phyloP scores from a whole-genome alignment of 2,888 invertebrate species.

The Cerastis leucographa region DNA sequence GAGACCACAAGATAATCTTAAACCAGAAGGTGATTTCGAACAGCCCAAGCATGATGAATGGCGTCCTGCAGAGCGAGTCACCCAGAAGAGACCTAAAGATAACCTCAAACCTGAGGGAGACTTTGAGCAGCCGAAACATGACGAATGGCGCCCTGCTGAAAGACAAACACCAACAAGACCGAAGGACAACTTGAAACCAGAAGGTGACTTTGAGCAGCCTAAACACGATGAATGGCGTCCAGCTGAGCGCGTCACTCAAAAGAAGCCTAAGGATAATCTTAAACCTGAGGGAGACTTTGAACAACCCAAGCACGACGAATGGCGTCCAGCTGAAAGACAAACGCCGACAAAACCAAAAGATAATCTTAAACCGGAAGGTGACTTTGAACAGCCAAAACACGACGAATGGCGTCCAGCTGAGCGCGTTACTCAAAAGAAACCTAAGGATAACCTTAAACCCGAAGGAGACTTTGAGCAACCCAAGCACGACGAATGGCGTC shows the following conservation, averaged over 20 bases:
- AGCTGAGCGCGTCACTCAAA: conserved; percentile 59
- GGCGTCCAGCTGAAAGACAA: conserved; percentile 52
- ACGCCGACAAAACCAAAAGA: conserved; percentile 41
- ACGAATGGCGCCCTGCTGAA: conserved; percentile 85
- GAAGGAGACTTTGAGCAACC: conserved; percentile 22
- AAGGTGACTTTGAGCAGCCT: conserved; percentile 88
- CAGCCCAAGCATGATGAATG: conserved; percentile 78
- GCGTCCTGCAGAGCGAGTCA: conserved; percentile 77
- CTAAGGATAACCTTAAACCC: conserved; percentile 65
- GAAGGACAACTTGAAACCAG: conserved; percentile 88
- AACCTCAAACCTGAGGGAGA: conserved; percentile 91
- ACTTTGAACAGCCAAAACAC: conserved; percentile 49
- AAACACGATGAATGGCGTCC: conserved; percentile 78
- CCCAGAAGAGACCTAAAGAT: conserved; percentile 89
- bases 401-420: conserved; percentile 58
- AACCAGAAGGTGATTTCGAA: conserved; percentile 86
- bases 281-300: conserved; percentile 90
- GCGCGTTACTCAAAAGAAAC: conserved; percentile 69
- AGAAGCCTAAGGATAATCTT: conserved; percentile 84
- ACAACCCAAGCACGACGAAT: conserved; percentile 70
- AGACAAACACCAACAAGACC: conserved; percentile 84
- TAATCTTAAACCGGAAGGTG: conserved; percentile 53
- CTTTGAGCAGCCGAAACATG: conserved; percentile 66
- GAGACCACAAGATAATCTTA: conserved; percentile 89
- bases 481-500: conserved; percentile 30